Evolutionary conservation across 2,797 vertebrate species (phyloP).

Genomic region (Anguilla anguilla): DNA sequence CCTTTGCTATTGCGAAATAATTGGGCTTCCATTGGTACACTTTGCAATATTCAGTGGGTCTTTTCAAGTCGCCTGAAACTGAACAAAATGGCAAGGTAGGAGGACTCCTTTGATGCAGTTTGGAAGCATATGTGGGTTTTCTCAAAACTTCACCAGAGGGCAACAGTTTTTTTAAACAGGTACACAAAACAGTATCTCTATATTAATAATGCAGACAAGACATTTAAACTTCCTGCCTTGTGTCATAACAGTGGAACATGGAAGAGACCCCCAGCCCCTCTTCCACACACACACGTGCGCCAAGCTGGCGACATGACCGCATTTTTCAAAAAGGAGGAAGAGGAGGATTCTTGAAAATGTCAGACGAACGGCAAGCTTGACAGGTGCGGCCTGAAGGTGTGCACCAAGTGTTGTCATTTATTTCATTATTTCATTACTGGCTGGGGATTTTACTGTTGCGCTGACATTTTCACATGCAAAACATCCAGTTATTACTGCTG

Average conservation of each 20-base stretch:
- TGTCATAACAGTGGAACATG: background rate
- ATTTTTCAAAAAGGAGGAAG: background rate
- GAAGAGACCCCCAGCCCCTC: background rate
- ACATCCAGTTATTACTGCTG: background rate
- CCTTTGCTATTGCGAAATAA: constrained; percentile 26
- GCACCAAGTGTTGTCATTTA: background rate
- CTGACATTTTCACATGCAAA: constrained; percentile 5
- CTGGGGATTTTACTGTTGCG: background rate
- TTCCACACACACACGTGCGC: background rate
- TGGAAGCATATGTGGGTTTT: background rate
- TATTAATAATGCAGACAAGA: constrained; percentile 27
- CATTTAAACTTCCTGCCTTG: constrained; percentile 5
- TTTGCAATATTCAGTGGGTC: constrained; percentile 20
- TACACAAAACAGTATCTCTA: constrained; percentile 6
- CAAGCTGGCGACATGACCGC: too few species aligned
- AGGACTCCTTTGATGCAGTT: background rate
- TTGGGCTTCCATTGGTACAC: constrained; percentile 17
- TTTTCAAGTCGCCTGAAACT: constrained; percentile 23
- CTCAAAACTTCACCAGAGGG: background rate
- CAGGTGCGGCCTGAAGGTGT: background rate
- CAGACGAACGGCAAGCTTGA: background rate
- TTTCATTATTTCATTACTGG: background rate
- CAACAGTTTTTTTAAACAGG: constrained; percentile 8
- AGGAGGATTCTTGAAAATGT: background rate
- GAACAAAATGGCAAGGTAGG: background rate